Evolutionary conservation across 2,888 invertebrate genomes (phyloP), one percentile per base, ranked within the genome.

Genomic region (Cartodere bifasciata): DNA sequence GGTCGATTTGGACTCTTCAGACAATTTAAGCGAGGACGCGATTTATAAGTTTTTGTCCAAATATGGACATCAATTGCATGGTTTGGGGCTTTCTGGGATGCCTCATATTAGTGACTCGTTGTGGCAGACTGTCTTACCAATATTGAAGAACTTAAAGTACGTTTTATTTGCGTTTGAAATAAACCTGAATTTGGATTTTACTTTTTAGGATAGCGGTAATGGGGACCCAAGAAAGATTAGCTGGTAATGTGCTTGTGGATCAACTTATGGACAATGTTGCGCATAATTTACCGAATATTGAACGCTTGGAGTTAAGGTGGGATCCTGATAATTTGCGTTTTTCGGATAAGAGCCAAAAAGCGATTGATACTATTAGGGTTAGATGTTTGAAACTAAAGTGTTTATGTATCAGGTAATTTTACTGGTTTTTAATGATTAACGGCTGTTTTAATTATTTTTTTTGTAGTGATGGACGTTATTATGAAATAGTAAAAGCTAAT

Each of bases 261-360:
- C 97, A 91, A 65, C 63, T 99, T 42, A 90, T 98, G 79, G 97
- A 98, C 55, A 86, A 86, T 28, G 91, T 99, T 40, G 92, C 97
- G 0, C 87, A 85, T 50, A 85, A 84, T 58, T 94, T 94, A 50
- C 75, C 78, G 0, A 74, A 76, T 46, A 58, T 98, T 48, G 90
- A 94, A 58, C 72, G 98, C 1, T 62, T 98, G 32, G 98, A 99
- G 58, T 65, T 99, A 14, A 78, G 87, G 44, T 99, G 98, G 98
- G 98, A 99, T 61, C 95, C 97, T 0, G 95, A 95, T 50, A 97
- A 97, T 52, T 70, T 99, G 20, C 72, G 98, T 30, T 98, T 95
- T 64, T 97, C 95, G 21, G 98, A 99, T 62, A 98, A 99, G 63
- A 95, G 95, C 53, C 95, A 95, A 62, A 99, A 99, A 60, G 97